Percentiles rank a stretch among this genome's conserved stretches.
Evolutionary conservation across 1,140 invertebrate species (phyloP).

Genomic region (Hypsibius dujardini): DNA sequence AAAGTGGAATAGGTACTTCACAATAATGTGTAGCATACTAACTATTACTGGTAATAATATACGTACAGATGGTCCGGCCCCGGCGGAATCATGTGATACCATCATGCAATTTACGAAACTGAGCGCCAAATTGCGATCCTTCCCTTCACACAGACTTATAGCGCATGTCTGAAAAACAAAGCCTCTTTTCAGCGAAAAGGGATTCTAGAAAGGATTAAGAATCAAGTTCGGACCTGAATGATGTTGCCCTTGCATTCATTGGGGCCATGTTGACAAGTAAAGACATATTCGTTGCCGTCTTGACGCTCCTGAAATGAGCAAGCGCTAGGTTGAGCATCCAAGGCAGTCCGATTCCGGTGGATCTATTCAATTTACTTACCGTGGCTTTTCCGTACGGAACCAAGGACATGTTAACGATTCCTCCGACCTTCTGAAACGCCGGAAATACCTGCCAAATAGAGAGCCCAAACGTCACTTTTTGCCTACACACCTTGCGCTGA

Average conservation of each 20-base stretch:
- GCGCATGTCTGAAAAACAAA: conserved; percentile 12
- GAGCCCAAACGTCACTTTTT: too few relatives aligned
- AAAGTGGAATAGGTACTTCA: not conserved
- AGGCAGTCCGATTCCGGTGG: not conserved
- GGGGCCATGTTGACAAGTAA: conserved; percentile 3
- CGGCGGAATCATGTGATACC: not conserved
- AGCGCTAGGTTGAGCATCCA: not conserved
- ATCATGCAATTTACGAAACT: conserved; percentile 6
- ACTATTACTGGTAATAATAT: not conserved
- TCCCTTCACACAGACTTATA: not conserved
- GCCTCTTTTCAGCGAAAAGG: not conserved
- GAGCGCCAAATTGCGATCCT: not conserved
- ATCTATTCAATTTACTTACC: conserved; percentile 35
- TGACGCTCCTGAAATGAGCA: not conserved
- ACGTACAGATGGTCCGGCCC: not conserved
- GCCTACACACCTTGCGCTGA: too few relatives aligned
- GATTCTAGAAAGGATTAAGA: not conserved
- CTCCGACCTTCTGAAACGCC: conserved; percentile 34
- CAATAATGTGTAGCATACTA: not conserved
- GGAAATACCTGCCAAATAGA: conserved; percentile 33
- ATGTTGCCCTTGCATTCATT: conserved; percentile 7
- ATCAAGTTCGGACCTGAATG: not conserved
- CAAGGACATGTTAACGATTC: conserved; percentile 32
- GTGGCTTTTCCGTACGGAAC: conserved; percentile 76
- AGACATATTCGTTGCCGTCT: conserved; percentile 7